Percentiles rank a stretch among this genome's conserved stretches.
Evolutionary conservation across 2,113 vertebrate genomes (phyloP).

Genomic region (Lasiurus borealis): DNA sequence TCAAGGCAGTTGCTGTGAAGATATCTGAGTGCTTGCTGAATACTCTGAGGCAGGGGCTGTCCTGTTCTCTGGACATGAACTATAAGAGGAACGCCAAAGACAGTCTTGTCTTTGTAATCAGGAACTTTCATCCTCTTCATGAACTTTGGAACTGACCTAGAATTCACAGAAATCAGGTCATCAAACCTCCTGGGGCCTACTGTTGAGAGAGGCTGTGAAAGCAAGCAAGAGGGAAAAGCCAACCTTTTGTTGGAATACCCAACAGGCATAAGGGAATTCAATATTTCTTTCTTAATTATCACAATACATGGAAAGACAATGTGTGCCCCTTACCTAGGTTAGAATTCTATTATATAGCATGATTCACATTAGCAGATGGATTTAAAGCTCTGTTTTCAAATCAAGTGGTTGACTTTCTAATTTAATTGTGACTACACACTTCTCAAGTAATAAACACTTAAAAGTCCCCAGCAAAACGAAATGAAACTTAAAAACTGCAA

Average conservation of each 20-base stretch:
- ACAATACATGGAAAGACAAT: background rate
- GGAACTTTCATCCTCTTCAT: slow-evolving; percentile 99
- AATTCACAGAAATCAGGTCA: slow-evolving; percentile 81
- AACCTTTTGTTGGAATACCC: background rate
- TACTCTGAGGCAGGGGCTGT: slow-evolving; percentile 96
- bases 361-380: background rate
- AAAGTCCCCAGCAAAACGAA: background rate
- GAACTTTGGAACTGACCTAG: slow-evolving; percentile 98
- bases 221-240: slow-evolving; percentile 56
- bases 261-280: background rate
- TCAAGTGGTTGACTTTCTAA: background rate
- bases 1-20: slow-evolving; percentile 96
- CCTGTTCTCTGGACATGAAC: slow-evolving; percentile 97
- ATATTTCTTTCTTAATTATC: slow-evolving; percentile 4
- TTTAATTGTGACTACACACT: background rate
- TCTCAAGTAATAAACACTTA: slow-evolving; percentile 13
- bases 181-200: slow-evolving; percentile 27
- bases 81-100: slow-evolving; percentile 98
- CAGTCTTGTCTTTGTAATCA: slow-evolving; percentile 97
- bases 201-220: slow-evolving; percentile 46
- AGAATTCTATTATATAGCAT: background rate
- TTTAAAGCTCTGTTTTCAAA: slow-evolving; percentile 20
- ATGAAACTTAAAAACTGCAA: slow-evolving; percentile 19
- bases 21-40: slow-evolving; percentile 95
- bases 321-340: background rate